Evolutionary conservation across 2,888 invertebrate species (phyloP).

Genomic region (Dasypolia templi): DNA sequence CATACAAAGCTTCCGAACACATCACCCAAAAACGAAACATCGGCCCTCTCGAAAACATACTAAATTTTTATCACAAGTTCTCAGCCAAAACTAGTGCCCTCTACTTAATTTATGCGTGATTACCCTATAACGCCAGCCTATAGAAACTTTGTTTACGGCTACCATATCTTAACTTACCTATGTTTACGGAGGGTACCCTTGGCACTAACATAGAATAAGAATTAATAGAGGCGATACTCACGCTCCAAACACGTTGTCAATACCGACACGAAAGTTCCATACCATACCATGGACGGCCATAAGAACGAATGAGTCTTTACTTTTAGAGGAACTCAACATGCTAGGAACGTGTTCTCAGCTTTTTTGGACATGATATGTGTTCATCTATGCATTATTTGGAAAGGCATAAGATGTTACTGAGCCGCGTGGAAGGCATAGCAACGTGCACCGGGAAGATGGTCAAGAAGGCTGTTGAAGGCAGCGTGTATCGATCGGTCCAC

Average conservation of each 20-base stretch:
- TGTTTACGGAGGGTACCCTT: constrained; percentile 66
- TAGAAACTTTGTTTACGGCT: constrained; percentile 63
- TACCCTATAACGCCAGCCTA: constrained; percentile 53
- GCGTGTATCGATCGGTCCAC: neutral
- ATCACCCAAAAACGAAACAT: neutral
- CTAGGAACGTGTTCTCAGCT: neutral
- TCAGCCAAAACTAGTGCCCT: constrained; percentile 24
- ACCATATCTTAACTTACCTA: constrained; percentile 65
- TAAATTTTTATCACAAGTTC: constrained; percentile 49
- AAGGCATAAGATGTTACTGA: neutral
- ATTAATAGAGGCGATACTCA: constrained; percentile 15
- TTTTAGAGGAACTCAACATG: neutral
- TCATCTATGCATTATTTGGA: neutral
- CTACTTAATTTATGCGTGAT: constrained; percentile 61
- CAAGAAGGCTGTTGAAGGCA: neutral
- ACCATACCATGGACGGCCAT: neutral
- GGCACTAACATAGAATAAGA: constrained; percentile 32
- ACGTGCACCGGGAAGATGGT: no score
- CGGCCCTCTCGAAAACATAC: constrained; percentile 13
- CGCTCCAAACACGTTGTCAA: neutral
- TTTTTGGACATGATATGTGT: neutral
- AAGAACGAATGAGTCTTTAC: neutral
- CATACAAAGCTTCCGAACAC: neutral
- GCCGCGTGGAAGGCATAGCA: neutral
- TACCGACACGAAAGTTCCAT: neutral